Percentiles rank a stretch among this genome's conserved stretches.
phyloP scores from a whole-genome alignment of 1,140 invertebrate species.

The Subanguina moxae region DNA sequence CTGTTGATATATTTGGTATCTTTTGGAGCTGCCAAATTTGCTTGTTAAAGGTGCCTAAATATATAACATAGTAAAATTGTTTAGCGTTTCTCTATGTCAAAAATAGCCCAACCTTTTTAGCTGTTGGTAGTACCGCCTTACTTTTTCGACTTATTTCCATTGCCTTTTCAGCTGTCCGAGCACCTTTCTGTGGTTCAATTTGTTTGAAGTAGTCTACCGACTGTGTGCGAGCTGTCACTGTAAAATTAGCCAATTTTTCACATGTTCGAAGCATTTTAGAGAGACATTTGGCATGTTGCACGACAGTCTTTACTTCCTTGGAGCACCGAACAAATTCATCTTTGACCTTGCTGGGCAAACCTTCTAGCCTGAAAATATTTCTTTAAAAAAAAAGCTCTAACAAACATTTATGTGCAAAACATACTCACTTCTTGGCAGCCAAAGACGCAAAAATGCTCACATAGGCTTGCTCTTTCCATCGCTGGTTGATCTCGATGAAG shows the following conservation, averaged over 20 bases:
- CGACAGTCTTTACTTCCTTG: not conserved
- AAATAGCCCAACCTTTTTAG: not conserved
- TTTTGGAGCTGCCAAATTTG: too few relatives aligned
- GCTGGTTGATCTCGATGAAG: not conserved
- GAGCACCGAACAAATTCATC: not conserved
- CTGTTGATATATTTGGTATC: too few relatives aligned
- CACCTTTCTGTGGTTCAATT: not conserved
- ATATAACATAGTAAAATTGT: too few relatives aligned
- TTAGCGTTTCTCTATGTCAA: too few relatives aligned
- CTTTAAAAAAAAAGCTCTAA: not conserved
- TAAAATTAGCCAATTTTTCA: not conserved
- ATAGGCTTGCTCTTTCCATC: not conserved
- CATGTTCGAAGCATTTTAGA: not conserved
- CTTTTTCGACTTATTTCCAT: not conserved
- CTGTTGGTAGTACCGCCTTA: not conserved
- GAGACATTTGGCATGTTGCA: not conserved
- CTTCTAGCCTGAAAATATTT: not conserved
- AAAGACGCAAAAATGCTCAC: not conserved
- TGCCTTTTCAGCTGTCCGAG: not conserved
- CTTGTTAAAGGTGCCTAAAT: too few relatives aligned
- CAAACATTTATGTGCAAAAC: too few relatives aligned
- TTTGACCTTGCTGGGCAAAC: not conserved
- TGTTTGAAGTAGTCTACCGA: not conserved
- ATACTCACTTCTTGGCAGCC: not conserved
- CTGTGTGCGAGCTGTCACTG: not conserved